Evolutionary conservation across 1,140 invertebrate genomes (phyloP), one percentile per base, ranked within the genome.

Genomic region (Heliconius nattereri): DNA sequence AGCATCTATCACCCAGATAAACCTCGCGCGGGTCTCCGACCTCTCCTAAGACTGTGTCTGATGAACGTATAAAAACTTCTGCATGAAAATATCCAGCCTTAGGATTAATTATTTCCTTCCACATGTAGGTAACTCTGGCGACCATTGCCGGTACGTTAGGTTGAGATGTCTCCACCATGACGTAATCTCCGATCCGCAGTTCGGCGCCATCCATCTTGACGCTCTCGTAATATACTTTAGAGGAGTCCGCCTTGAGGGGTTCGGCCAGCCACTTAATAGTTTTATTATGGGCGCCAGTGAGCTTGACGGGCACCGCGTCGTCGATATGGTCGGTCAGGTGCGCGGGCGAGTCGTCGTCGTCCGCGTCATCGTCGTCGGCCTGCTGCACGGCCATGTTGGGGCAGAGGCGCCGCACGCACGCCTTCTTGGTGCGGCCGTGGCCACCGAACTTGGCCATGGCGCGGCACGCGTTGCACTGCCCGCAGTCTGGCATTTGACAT

Each of bases 11-110:
- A 2, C 96, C 95, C 35, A 96, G 86, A 94, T 98, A 98, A 40
- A 98, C 89, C 95, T 98, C 98, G 78, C 96, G 92, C 1, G 97
- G 96, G 93, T 98, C 96, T 20, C 97, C 95, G 1, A 97, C 97
- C 93, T 98, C 97, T 3, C 97, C 97, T 26, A 98, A 92, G 80
- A 98, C 95, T 0, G 97, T 98, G 82, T 98, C 97, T 74, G 93
- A 95, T 3, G 97, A 96, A 84, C 97, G 95, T 74, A 96, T 96
- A 87, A 96, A 97, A 87, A 97, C 96, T 85, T 96, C 95, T 11
- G 95, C 96, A 91, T 98, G 97, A 84, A 97, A 97, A 86, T 90
- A 95, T 23, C 92, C 94, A 60, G 82, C 81, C 85, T 91, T 91
- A 60, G 89, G 86, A 73, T 91, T 94, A 70, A 87, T 92, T 72